Evolutionary conservation across 2,797 vertebrate species (phyloP).

Genomic region (Morus bassanus): DNA sequence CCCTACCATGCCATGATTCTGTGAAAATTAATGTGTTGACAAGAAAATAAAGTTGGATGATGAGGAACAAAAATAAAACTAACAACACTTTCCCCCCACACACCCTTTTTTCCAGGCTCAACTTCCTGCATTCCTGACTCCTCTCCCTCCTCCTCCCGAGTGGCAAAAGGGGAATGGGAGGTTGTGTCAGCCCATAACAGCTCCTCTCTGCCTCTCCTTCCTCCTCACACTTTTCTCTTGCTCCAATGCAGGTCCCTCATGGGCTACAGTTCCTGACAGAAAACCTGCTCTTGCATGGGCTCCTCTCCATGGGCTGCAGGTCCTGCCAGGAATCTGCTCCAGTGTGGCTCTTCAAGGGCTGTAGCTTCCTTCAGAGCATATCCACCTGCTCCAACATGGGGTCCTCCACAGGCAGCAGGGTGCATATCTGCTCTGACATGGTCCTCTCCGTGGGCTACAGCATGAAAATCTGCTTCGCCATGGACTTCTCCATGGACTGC

Average conservation of each 20-base stretch:
- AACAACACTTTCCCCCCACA: background rate
- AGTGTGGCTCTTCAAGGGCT: too few relatives aligned
- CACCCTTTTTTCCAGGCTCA: background rate
- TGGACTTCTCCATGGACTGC: background rate
- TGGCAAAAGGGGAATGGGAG: background rate
- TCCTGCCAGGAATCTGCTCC: background rate
- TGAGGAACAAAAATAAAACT: background rate
- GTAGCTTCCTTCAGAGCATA: background rate
- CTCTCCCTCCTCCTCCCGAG: background rate
- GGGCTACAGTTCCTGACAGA: background rate
- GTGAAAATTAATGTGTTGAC: background rate
- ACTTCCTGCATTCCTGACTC: background rate
- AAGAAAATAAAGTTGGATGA: background rate
- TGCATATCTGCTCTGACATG: background rate
- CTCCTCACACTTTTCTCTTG: background rate
- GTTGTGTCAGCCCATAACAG: background rate
- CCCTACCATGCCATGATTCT: too few relatives aligned
- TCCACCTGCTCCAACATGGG: background rate
- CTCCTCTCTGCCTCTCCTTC: background rate
- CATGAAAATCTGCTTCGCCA: background rate
- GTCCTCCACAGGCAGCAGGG: background rate
- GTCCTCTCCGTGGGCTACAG: background rate
- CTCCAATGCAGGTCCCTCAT: accelerated
- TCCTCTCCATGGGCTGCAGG: background rate
- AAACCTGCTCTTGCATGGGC: background rate